Conservation (phyloP, 2,797 vertebrate species). For the Hydrocynus forskahlii region DNA sequence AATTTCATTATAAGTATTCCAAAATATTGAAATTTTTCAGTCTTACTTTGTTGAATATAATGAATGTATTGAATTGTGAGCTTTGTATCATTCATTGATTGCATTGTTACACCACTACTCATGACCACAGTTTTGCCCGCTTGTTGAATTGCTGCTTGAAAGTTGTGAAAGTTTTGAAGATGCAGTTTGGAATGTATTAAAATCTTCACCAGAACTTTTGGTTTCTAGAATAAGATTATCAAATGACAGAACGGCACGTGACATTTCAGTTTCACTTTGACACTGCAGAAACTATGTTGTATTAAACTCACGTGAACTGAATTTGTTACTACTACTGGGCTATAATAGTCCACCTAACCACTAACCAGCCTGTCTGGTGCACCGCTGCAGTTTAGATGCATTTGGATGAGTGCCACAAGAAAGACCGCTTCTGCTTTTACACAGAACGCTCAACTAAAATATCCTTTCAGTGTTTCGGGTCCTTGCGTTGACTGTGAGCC, state of each 20-base stretch:
- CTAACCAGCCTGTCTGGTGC: constrained; percentile 33
- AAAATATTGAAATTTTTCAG: no score
- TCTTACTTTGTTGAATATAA: no score
- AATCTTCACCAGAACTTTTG: neutral
- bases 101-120: neutral
- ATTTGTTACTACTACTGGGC: neutral
- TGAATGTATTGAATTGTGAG: no score
- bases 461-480: constrained; percentile 4
- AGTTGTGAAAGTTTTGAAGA: neutral
- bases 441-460: constrained; percentile 24
- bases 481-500: neutral
- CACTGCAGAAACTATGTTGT: neutral
- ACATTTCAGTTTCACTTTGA: constrained; percentile 18
- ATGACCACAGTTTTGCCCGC: neutral
- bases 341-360: constrained; percentile 33
- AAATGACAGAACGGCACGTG: neutral
- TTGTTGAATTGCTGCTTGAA: constrained; percentile 2
- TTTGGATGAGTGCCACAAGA: constrained; percentile 19
- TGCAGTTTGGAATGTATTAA: neutral
- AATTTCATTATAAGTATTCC: no score
- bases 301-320: constrained; percentile 8
- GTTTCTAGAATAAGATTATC: neutral
- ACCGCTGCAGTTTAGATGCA: constrained; percentile 21
- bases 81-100: no score
- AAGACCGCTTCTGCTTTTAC: constrained; percentile 39